Percentiles rank a stretch among this genome's conserved stretches.
Conservation (phyloP, 2,888 invertebrate genomes). For the Schrankia costaestrigalis region DNA sequence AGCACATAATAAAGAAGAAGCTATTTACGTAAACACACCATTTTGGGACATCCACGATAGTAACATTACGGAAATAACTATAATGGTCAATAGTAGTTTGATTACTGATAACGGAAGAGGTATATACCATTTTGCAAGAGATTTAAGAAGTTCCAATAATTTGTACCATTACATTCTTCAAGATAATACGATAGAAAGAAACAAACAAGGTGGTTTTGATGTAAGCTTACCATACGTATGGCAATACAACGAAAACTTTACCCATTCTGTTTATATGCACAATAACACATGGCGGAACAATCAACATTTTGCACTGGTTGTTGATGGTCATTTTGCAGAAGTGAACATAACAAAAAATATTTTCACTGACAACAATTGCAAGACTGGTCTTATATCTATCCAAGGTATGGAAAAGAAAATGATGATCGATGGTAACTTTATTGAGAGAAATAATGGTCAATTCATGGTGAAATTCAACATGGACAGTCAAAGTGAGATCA, state of each 20-base stretch:
- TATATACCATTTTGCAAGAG: conserved; percentile 93
- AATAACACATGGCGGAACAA: conserved; percentile 95
- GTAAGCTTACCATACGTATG: conserved; percentile 95
- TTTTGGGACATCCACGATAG: conserved; percentile 92
- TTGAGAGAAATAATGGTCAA: conserved; percentile 89
- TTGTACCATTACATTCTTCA: conserved; percentile 96
- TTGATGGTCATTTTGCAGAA: conserved; percentile 96
- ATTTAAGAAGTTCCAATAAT: conserved; percentile 97
- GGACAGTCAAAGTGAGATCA: conserved; percentile 95
- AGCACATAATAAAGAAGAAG: conserved; percentile 89
- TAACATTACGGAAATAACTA: conserved; percentile 93
- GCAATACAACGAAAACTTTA: conserved; percentile 96
- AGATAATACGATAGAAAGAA: conserved; percentile 92
- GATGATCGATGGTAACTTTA: conserved; percentile 88
- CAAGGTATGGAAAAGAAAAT: conserved; percentile 98
- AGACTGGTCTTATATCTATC: conserved; percentile 87
- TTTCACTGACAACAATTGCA: conserved; percentile 92
- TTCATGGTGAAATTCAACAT: conserved; percentile 93
- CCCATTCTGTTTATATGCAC: conserved; percentile 92
- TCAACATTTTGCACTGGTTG: conserved; percentile 88
- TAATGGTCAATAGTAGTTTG: conserved; percentile 91
- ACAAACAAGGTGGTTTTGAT: conserved; percentile 92
- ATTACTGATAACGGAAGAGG: conserved; percentile 94
- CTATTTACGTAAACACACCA: conserved; percentile 90
- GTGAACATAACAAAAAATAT: conserved; percentile 92